Evolutionary conservation across 1,140 invertebrate genomes (phyloP).

Genomic region (Bombus cullumanus): DNA sequence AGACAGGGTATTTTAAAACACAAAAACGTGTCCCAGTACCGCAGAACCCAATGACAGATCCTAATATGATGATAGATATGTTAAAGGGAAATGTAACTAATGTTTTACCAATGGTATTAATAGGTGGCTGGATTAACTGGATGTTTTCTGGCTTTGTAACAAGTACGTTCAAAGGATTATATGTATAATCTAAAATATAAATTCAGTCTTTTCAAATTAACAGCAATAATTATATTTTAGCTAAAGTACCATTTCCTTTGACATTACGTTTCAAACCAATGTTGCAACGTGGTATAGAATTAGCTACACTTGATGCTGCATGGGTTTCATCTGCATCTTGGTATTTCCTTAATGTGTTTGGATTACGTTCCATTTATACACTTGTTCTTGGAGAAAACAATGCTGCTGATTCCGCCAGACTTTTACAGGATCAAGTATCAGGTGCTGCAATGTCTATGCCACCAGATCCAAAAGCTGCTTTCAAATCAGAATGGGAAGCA

Average conservation of each 20-base stretch:
- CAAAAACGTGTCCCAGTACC: constrained; percentile 93
- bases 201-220: background rate
- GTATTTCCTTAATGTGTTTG: constrained; percentile 99
- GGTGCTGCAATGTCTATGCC: constrained; percentile 98
- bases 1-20: constrained; percentile 95
- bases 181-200: background rate
- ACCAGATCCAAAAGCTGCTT: constrained; percentile 98
- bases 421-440: constrained; percentile 99
- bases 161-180: constrained; percentile 84
- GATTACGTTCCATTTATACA: constrained; percentile 98
- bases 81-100: constrained; percentile 99
- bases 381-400: constrained; percentile 99
- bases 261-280: constrained; percentile 99
- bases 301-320: constrained; percentile 97
- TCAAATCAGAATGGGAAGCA: constrained; percentile 99
- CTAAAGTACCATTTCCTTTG: constrained; percentile 99
- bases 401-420: constrained; percentile 97
- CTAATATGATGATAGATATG: constrained; percentile 99
- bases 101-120: constrained; percentile 98
- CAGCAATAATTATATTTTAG: constrained; percentile 81
- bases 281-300: constrained; percentile 98
- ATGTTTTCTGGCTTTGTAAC: constrained; percentile 99
- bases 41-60: constrained; percentile 98
- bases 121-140: constrained; percentile 99
- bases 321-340: constrained; percentile 99